Evolutionary conservation across 2,888 invertebrate species (phyloP).

Genomic region (Sipunculus nudus): DNA sequence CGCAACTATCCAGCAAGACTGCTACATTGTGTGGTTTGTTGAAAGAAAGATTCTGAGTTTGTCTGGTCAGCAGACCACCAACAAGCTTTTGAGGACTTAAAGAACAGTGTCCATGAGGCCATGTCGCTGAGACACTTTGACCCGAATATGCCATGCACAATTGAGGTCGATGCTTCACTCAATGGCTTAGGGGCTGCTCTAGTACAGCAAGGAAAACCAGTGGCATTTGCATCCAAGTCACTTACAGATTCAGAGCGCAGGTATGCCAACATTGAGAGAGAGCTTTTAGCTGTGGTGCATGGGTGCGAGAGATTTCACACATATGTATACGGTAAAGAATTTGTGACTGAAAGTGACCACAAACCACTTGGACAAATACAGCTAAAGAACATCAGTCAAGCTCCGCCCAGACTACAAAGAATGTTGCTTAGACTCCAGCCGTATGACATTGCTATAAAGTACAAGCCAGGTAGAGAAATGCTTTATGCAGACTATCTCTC

Average conservation of each 20-base stretch:
- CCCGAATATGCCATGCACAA: background rate
- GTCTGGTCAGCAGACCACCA: too few species aligned
- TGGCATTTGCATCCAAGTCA: conserved; percentile 25
- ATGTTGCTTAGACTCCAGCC: conserved; percentile 30
- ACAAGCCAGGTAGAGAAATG: conserved; percentile 27
- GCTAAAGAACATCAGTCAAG: conserved; percentile 22
- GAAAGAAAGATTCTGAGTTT: conserved; percentile 16
- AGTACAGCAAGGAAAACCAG: conserved; percentile 9
- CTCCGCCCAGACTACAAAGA: conserved; percentile 27
- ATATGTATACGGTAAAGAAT: conserved; percentile 20
- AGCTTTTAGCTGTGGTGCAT: conserved; percentile 32
- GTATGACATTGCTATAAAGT: conserved; percentile 26
- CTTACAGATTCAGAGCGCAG: conserved; percentile 18
- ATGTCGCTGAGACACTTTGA: conserved; percentile 24
- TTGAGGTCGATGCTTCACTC: conserved; percentile 17
- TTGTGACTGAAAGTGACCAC: conserved; percentile 23
- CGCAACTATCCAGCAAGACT: conserved; percentile 12
- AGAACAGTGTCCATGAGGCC: too few species aligned
- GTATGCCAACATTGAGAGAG: conserved; percentile 31
- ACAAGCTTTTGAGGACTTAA: too few species aligned
- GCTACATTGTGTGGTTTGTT: conserved; percentile 22
- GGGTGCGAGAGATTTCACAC: conserved; percentile 27
- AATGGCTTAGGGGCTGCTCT: conserved; percentile 30
- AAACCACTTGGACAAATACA: conserved; percentile 29
- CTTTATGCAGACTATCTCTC: conserved; percentile 34